Evolutionary conservation across 2,797 vertebrate species (phyloP), one percentile per base, ranked within the genome.

Genomic region (Fistularia tabacaria): DNA sequence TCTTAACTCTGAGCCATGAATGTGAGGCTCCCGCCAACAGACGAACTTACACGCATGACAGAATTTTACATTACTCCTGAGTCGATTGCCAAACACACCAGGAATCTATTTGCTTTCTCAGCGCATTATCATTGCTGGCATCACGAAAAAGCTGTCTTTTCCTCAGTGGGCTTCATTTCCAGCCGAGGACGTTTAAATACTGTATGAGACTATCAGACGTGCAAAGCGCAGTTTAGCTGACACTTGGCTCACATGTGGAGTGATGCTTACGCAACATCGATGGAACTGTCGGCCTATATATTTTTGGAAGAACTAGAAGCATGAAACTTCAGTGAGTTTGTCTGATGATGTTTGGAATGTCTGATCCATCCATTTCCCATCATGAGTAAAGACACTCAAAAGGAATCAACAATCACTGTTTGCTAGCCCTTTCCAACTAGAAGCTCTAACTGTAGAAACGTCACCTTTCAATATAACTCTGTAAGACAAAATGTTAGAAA

Each of bases 1-100:
- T 80, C 69, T 76, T 44, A 66, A 77, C 69, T 74, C 65, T 50
- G 62, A 79, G 74, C 73, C 44, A 57, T 43, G 53, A 64, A 46
- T 57, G 56, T 14, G 64, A 62, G 40, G 43, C 60, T 60, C 14
- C 46, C 41, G 47, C 51, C 62, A 46, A 64, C 73, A 71, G 54
- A 42, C 70, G 45, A 53, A 64, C 50, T 51, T 70, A 82, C 70
- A 77, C 1, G 55, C 70, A 50, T 59, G 62, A 57, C 69, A 38
- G 51, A 47, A 38, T 75, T 64, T 62, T 44, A 65, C 73, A 66
- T 76, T 56, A 49, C 64, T 78, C 66, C 49, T 9, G 51, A 74
- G 77, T 64, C 47, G 41, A 75, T 74, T 59, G 61, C 50, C 8
- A 10, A 75, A 69, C 46, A 39, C 72, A 40, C 15, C 0, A 49